Evolutionary conservation across 2,113 vertebrate species (phyloP).

Genomic region (Cairina moschata): DNA sequence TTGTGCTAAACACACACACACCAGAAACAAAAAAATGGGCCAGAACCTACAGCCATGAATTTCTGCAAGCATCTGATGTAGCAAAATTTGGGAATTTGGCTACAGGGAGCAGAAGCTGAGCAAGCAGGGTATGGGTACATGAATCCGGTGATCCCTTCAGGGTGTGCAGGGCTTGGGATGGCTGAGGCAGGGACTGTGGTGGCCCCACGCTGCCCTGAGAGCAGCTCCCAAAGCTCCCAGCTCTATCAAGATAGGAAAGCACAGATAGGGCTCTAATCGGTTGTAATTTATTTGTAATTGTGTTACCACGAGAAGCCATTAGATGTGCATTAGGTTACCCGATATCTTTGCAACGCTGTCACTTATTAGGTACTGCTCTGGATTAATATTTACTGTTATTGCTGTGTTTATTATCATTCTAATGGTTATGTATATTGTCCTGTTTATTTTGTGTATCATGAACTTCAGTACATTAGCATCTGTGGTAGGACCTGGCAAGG

Average conservation of each 20-base stretch:
- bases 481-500: background rate
- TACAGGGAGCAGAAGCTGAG: background rate
- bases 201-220: rapidly evolving
- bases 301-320: background rate
- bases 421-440: background rate
- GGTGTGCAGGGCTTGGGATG: background rate
- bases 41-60: background rate
- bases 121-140: background rate
- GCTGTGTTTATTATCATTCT: background rate
- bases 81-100: background rate
- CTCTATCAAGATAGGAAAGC: background rate
- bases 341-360: background rate
- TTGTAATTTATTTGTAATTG: background rate
- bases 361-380: background rate
- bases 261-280: background rate
- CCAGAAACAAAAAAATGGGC: background rate
- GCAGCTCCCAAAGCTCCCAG: background rate
- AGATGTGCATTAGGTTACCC: background rate
- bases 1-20: background rate
- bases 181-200: background rate
- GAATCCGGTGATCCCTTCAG: rapidly evolving
- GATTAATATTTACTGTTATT: slow-evolving; percentile 3
- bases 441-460: background rate
- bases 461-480: background rate
- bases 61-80: background rate